phyloP scores from a whole-genome alignment of 2,113 vertebrate species.

The Ictalurus furcatus region DNA sequence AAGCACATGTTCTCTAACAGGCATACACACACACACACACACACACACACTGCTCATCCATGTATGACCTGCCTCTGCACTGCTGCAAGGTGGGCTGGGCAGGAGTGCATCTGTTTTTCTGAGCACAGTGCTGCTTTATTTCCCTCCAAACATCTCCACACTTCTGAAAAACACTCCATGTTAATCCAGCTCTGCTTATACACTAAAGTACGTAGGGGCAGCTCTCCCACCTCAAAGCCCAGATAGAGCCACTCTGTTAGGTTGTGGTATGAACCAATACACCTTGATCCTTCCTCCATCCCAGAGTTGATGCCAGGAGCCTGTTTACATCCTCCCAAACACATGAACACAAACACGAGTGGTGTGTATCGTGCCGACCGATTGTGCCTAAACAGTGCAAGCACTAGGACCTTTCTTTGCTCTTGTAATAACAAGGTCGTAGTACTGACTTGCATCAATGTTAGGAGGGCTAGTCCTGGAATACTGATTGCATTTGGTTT shows the following conservation, averaged over 20 bases:
- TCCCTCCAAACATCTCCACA: slow-evolving; percentile 35
- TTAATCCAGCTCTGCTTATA: slow-evolving; percentile 15
- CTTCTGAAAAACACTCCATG: slow-evolving; percentile 46
- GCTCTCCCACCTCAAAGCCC: slow-evolving; percentile 15
- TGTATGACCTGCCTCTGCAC: slow-evolving; percentile 52
- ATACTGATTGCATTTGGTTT: neutral
- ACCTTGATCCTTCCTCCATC: slow-evolving; percentile 8
- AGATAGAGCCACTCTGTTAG: slow-evolving; percentile 37
- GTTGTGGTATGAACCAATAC: slow-evolving; percentile 26
- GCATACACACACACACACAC: neutral
- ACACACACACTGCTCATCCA: slow-evolving; percentile 45
- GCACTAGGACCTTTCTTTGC: slow-evolving; percentile 12
- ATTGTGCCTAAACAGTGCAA: neutral
- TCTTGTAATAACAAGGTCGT: slow-evolving; percentile 2
- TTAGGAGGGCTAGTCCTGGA: neutral
- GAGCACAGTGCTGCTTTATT: slow-evolving; percentile 26
- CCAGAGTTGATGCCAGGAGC: neutral
- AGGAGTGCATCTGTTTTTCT: slow-evolving; percentile 40
- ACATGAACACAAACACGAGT: slow-evolving; percentile 20
- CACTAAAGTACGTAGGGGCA: slow-evolving; percentile 13
- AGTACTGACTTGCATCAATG: neutral
- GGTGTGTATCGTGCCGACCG: neutral
- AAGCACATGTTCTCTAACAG: slow-evolving; percentile 44
- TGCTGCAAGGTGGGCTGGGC: slow-evolving; percentile 48
- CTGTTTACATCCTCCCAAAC: neutral